Percentiles rank a stretch among this genome's conserved stretches.
phyloP scores from a whole-genome alignment of 2,888 invertebrate species.

The Dryobota labecula region DNA sequence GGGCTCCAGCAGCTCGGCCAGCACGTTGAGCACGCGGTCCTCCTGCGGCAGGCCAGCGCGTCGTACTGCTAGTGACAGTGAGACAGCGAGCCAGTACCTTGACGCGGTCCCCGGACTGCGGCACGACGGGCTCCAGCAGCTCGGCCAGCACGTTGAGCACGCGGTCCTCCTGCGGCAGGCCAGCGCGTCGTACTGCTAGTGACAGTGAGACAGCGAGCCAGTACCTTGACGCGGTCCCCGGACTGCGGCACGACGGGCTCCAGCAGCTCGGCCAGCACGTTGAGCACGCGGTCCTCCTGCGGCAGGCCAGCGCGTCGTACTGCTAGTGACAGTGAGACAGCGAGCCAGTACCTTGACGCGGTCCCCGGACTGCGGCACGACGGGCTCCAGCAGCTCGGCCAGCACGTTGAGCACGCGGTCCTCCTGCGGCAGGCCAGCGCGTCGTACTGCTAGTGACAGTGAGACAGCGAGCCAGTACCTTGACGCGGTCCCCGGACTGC shows the following conservation, averaged over 20 bases:
- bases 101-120: constrained; percentile 96
- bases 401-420: constrained; percentile 97
- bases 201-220: background rate
- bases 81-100: constrained; percentile 91
- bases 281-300: constrained; percentile 96
- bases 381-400: constrained; percentile 97
- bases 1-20: constrained; percentile 96
- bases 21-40: constrained; percentile 96
- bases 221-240: constrained; percentile 96
- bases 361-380: constrained; percentile 96
- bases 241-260: constrained; percentile 97
- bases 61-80: background rate
- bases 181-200: constrained; percentile 89
- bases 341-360: constrained; percentile 95
- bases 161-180: constrained; percentile 96
- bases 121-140: constrained; percentile 97
- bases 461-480: constrained; percentile 90
- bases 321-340: background rate
- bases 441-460: constrained; percentile 19
- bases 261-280: constrained; percentile 95
- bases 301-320: constrained; percentile 94
- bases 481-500: constrained; percentile 95
- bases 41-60: constrained; percentile 95
- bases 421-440: constrained; percentile 95
- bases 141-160: constrained; percentile 96